Base-by-base conservation (phyloP, 2,113 vertebrate genomes). In the Arvicanthis niloticus region DNA sequence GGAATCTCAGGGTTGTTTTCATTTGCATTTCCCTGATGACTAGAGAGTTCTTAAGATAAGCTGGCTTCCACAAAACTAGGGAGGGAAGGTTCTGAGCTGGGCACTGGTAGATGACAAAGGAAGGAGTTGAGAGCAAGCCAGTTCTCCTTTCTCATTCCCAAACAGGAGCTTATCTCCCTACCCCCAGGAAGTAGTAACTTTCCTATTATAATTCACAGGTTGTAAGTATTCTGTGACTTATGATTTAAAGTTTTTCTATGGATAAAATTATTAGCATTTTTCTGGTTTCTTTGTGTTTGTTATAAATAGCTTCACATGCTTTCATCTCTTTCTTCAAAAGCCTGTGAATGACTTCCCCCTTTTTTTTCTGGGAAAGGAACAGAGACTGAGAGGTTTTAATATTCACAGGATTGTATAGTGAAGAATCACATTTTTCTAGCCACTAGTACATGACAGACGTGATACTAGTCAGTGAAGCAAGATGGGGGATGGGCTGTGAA, bases 161-260 rank as follows among this genome's bases (percentile, higher is more conserved):
- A 51, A 24, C 37, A 62, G 31, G 56, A 42, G 5, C 7, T 68
- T 21, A 34, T 42, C 12, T 2, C 3, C n/a, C 3, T 15, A 11
- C 29, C 34, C 24, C 62, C 5, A 58, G 4, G 65, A n/a, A 19
- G 65, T 1, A 68, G 17, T 81, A 65, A 86, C 21, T 26, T 93
- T 87, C 21, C 56, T 75, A 26, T 34, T 84, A 7, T 51, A 73
- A 88, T 78, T 26, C 21, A 37, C 5, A 48, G 53, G 9, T 9
- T 89, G 94, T 86, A 91, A 86, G 78, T 95, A 89, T 34, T 82
- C 34, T 40, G 7, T 48, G 13, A 89, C n/a, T 76, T 26, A 60
- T 75, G 80, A 12, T 92, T 95, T 91, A 42, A 67, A 62, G 76
- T 75, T 88, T 19, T 10, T 90, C 9, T 24, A 4, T 29, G 72